Evolutionary conservation across 1,140 invertebrate species (phyloP).

Genomic region (Eupeodes corollae): DNA sequence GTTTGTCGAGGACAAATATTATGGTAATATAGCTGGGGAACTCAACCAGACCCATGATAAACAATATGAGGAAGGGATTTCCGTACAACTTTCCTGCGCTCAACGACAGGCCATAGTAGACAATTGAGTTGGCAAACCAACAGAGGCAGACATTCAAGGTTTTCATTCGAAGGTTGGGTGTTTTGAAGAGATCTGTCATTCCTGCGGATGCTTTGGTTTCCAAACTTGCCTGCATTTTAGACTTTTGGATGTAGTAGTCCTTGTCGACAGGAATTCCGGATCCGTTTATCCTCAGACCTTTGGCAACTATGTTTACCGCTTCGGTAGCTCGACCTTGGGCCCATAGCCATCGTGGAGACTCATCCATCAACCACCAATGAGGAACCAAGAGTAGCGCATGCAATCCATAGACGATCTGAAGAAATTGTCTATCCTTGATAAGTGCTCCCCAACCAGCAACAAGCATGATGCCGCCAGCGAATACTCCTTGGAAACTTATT

Average conservation of each 20-base stretch:
- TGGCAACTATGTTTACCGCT: constrained; percentile 59
- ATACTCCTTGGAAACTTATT: constrained; percentile 65
- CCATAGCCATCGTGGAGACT: constrained; percentile 77
- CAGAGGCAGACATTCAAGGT: constrained; percentile 70
- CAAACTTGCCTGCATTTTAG: constrained; percentile 40
- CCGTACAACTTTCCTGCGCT: constrained; percentile 65
- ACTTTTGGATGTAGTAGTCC: constrained; percentile 48
- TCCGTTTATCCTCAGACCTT: constrained; percentile 58
- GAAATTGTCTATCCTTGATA: constrained; percentile 57
- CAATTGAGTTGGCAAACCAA: constrained; percentile 81
- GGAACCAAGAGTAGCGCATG: constrained; percentile 60
- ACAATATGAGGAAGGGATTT: constrained; percentile 74
- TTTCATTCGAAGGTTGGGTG: constrained; percentile 64
- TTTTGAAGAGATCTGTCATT: constrained; percentile 60
- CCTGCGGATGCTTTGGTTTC: constrained; percentile 39
- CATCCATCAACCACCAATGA: constrained; percentile 78
- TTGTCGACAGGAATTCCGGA: constrained; percentile 48
- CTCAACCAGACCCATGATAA: constrained; percentile 70
- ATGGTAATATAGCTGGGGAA: constrained; percentile 66
- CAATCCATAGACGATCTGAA: constrained; percentile 71
- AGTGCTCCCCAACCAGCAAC: constrained; percentile 71
- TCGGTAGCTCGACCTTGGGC: constrained; percentile 59
- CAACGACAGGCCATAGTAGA: constrained; percentile 75
- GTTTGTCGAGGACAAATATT: constrained; percentile 57
- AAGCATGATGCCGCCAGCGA: constrained; percentile 71